Evolutionary conservation across 2,113 vertebrate genomes (phyloP).

Genomic region (Tursiops truncatus): DNA sequence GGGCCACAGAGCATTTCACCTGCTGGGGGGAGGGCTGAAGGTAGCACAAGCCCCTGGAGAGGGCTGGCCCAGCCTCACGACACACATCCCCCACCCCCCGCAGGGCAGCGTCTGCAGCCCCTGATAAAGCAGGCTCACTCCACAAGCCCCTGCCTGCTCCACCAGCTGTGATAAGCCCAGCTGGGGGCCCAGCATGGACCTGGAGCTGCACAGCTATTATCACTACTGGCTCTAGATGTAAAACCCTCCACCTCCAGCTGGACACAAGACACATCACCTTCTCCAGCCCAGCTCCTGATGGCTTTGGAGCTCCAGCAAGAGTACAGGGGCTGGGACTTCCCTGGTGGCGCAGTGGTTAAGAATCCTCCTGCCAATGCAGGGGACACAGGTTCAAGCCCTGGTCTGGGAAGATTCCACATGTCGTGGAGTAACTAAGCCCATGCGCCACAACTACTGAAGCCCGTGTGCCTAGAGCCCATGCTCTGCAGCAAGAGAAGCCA

Average conservation of each 20-base stretch:
- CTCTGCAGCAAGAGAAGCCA: no score
- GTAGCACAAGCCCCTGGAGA: not conserved
- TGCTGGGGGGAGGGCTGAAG: conserved; percentile 63
- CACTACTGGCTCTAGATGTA: not conserved
- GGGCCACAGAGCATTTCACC: conserved; percentile 70
- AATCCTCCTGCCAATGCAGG: no score
- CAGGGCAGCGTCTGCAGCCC: not conserved
- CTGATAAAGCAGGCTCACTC: conserved; percentile 3
- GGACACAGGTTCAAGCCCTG: no score
- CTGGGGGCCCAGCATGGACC: not conserved
- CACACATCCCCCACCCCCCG: not conserved
- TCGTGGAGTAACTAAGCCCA: no score
- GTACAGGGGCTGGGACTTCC: not conserved
- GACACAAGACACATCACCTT: not conserved
- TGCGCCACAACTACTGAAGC: no score
- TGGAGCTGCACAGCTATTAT: not conserved
- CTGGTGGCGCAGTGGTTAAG: no score
- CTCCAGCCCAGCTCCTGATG: not conserved
- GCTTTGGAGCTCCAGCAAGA: not conserved
- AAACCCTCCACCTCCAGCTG: not conserved
- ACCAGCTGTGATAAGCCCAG: not conserved
- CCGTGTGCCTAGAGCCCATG: no score
- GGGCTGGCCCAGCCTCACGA: no score
- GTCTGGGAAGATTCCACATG: no score
- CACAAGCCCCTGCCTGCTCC: not conserved